These are phyloP conservation scores for Phorcus lineatus DNA, from an alignment of 2,888 invertebrate genomes.

Conservation along the genomic window DNA sequence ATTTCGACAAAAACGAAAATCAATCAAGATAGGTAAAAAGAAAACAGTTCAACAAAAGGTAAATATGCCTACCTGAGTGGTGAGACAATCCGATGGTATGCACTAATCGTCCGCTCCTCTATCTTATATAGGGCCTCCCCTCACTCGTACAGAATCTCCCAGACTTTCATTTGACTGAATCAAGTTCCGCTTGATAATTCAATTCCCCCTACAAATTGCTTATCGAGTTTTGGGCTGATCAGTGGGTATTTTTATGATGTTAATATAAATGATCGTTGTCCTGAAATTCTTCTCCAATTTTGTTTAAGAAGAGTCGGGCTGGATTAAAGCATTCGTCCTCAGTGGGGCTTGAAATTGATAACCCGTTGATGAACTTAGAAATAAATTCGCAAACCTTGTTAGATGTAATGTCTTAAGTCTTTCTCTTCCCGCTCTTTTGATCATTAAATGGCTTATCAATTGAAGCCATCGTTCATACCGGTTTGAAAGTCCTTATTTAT, in stretches of 20 bases:
- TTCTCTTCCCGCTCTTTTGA: neutral
- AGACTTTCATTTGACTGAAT: constrained; percentile 2
- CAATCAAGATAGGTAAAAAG: too few species aligned
- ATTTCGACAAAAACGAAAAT: too few species aligned
- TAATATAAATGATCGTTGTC: neutral
- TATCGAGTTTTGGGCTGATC: neutral
- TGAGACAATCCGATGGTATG: neutral
- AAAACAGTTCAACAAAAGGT: too few species aligned
- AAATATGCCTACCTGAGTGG: neutral
- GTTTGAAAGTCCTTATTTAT: too few species aligned
- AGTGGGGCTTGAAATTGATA: constrained; percentile 12
- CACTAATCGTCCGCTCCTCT: neutral
- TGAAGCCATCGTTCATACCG: too few species aligned
- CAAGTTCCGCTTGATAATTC: constrained; percentile 11
- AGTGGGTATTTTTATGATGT: neutral
- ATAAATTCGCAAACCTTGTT: neutral
- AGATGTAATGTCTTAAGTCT: neutral
- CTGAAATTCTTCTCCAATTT: too few species aligned
- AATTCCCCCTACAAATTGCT: constrained; percentile 3
- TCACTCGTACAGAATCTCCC: neutral
- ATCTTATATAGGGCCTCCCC: neutral
- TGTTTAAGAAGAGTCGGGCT: neutral
- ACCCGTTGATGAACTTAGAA: neutral
- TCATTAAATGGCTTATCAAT: too few species aligned
- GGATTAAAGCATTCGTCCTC: constrained; percentile 17